Percentiles rank a stretch among this genome's conserved stretches.
These are phyloP conservation scores for Echinops telfairi DNA, from an alignment of 2,113 vertebrate species.

Conservation along the genomic window DNA sequence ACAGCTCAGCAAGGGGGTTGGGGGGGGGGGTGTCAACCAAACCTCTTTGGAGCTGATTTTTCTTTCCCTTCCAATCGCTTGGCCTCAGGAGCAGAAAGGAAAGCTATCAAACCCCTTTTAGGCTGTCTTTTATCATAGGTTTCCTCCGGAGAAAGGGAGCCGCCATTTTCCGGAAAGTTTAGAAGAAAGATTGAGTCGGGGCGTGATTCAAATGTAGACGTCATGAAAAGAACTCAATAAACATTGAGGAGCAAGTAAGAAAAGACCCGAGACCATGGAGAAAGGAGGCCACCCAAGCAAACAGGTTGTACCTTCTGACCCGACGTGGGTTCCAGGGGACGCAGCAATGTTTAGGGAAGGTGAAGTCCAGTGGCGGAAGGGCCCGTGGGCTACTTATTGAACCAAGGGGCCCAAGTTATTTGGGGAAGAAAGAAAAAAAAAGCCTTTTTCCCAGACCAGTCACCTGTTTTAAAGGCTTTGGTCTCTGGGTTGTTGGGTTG, in stretches of 20 bases:
- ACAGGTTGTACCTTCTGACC: conserved; percentile 39
- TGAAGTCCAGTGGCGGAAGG: neutral
- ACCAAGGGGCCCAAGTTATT: conserved; percentile 60
- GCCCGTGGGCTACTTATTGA: conserved; percentile 39
- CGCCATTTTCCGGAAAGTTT: conserved; percentile 6
- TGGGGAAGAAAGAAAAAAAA: conserved; percentile 70
- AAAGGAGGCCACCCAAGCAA: neutral
- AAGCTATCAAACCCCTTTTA: neutral
- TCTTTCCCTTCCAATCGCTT: neutral
- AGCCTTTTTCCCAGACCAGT: neutral
- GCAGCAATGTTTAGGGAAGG: conserved; percentile 37
- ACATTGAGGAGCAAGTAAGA: neutral
- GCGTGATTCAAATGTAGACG: conserved; percentile 36
- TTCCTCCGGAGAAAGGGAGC: neutral
- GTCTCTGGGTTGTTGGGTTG: conserved; percentile 41
- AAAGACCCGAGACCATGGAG: conserved; percentile 38
- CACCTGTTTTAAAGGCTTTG: conserved; percentile 70
- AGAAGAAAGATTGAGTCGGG: neutral
- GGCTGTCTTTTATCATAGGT: neutral
- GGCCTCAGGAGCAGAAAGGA: neutral
- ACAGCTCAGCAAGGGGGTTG: neutral
- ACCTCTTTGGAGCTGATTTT: neutral
- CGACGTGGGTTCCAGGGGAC: neutral
- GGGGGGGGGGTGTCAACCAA: neutral
- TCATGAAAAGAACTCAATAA: conserved; percentile 34